phyloP scores from a whole-genome alignment of 2,888 invertebrate species.

The Noctua comes region DNA sequence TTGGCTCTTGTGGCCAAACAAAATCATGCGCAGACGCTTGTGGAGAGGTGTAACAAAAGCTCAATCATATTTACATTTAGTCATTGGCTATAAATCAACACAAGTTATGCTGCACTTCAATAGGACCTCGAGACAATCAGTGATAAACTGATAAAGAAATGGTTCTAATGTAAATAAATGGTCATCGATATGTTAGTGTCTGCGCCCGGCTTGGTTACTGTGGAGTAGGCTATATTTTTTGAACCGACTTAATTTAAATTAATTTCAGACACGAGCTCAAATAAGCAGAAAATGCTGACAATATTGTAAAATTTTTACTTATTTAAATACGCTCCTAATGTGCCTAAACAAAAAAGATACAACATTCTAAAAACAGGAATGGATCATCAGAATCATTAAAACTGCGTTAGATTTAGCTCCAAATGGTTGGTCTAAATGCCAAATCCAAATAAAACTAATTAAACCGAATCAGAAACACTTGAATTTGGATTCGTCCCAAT shows the following conservation, averaged over 20 bases:
- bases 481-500: not conserved
- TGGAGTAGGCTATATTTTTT: conserved; percentile 70
- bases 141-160: conserved; percentile 89
- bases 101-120: conserved; percentile 78
- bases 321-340: not conserved
- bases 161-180: conserved; percentile 90
- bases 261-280: not conserved
- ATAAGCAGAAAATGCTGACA: not conserved
- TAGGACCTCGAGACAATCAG: conserved; percentile 84
- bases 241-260: not conserved
- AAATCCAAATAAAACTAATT: not conserved
- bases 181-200: conserved; percentile 87
- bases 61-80: conserved; percentile 87
- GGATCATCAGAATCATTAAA: not conserved
- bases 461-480: not conserved
- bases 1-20: conserved; percentile 74
- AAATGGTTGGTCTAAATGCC: too few species aligned
- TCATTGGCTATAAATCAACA: conserved; percentile 85
- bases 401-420: not conserved
- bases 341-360: not conserved
- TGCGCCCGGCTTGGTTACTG: conserved; percentile 57
- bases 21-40: conserved; percentile 68
- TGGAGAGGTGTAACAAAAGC: conserved; percentile 77
- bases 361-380: not conserved
- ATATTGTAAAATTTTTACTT: not conserved